A percentile compares a stretch with the other conserved stretches of the same genome.
Evolutionary conservation across 2,113 vertebrate species (phyloP).

Genomic region (Ovis canadensis): DNA sequence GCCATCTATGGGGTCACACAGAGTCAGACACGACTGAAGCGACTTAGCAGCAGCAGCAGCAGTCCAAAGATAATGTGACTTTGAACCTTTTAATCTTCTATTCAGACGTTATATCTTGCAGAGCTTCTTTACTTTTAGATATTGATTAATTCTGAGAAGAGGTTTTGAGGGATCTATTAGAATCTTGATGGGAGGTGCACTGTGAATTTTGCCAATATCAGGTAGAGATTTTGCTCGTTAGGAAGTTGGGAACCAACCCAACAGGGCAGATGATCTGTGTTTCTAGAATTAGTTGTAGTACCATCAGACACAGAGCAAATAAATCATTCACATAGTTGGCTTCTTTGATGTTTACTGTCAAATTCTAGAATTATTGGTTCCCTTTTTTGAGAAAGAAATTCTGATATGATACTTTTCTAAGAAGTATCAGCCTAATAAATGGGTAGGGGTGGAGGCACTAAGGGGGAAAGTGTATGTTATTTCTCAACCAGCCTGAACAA

Average conservation of each 20-base stretch:
- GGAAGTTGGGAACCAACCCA: not conserved
- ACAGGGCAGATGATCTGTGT: not conserved
- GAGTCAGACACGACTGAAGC: too few species aligned
- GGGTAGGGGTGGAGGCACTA: not conserved
- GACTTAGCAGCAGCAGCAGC: too few species aligned
- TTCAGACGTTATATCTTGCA: not conserved
- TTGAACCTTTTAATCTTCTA: not conserved
- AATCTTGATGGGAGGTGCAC: not conserved
- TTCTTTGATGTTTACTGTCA: not conserved
- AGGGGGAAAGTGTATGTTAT: not conserved
- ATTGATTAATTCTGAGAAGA: not conserved
- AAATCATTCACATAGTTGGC: not conserved
- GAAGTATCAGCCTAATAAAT: not conserved
- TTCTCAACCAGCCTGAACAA: not conserved
- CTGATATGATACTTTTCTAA: not conserved
- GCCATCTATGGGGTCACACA: too few species aligned
- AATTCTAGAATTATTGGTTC: not conserved
- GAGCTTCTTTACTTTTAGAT: not conserved
- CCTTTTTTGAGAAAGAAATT: not conserved
- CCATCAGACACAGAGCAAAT: not conserved
- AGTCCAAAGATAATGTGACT: not conserved
- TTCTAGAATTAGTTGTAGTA: not conserved
- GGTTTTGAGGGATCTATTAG: not conserved
- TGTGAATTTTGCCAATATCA: not conserved
- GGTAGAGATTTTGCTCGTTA: not conserved